Evolutionary conservation across 2,113 vertebrate genomes (phyloP).

Genomic region (Rhipidura dahli): DNA sequence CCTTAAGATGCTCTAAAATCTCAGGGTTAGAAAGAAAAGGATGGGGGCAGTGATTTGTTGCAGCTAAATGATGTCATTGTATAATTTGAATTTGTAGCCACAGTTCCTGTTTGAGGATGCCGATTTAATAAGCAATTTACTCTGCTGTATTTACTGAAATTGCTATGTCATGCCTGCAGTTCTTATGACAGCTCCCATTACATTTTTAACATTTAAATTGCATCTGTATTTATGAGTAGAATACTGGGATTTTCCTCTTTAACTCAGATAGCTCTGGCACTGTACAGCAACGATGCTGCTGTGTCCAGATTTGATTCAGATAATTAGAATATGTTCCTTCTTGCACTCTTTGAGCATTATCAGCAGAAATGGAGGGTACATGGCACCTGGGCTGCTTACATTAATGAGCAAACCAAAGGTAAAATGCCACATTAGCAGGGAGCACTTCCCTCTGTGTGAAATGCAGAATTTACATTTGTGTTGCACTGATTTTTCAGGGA

Average conservation of each 20-base stretch:
- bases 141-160: constrained; percentile 6
- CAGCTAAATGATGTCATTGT: background rate
- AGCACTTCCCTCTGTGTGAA: background rate
- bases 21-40: background rate
- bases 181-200: constrained; percentile 16
- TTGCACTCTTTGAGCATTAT: background rate
- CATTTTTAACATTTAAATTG: constrained; percentile 11
- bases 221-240: background rate
- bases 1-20: background rate
- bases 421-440: background rate
- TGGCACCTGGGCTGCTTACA: background rate
- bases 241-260: background rate
- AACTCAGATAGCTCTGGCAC: background rate
- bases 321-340: background rate
- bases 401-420: background rate
- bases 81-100: constrained; percentile 8
- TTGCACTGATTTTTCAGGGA: background rate
- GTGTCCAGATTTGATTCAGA: background rate
- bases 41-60: background rate
- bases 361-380: background rate
- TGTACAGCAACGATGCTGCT: background rate
- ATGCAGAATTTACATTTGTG: background rate
- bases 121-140: constrained; percentile 32
- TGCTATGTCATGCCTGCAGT: constrained; percentile 21
- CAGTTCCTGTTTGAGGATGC: background rate